phyloP scores from a whole-genome alignment of 2,888 invertebrate species.

The Petrolisthes cinctipes region DNA sequence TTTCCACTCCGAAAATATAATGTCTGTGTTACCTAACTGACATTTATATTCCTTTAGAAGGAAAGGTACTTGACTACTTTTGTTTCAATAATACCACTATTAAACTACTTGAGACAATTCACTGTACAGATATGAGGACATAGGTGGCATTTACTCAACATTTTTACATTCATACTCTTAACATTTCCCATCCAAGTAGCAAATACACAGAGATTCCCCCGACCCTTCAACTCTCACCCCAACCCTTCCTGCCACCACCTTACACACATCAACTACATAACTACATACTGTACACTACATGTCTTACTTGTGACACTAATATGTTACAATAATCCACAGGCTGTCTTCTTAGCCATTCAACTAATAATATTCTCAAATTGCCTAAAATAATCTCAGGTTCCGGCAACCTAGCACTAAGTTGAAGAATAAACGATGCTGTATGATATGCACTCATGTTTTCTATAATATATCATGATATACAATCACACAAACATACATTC shows the following conservation, averaged over 20 bases:
- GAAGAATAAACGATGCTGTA: neutral
- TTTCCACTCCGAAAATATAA: too few relatives aligned
- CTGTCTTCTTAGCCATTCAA: constrained; percentile 2
- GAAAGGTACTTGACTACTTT: too few relatives aligned
- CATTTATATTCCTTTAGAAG: too few relatives aligned
- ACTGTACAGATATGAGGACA: too few relatives aligned
- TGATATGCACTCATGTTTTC: neutral
- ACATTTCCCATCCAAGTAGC: too few relatives aligned
- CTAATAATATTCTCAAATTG: neutral
- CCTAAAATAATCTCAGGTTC: neutral
- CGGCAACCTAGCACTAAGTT: neutral
- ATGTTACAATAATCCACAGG: constrained; percentile 9
- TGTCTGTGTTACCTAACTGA: too few relatives aligned
- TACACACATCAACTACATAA: neutral
- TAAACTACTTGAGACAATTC: too few relatives aligned
- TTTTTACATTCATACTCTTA: too few relatives aligned
- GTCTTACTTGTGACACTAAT: constrained; percentile 11
- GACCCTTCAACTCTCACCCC: too few relatives aligned
- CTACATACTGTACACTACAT: neutral
- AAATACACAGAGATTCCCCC: too few relatives aligned
- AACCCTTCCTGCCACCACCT: neutral
- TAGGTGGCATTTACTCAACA: too few relatives aligned
- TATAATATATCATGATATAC: neutral
- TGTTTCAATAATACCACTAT: too few relatives aligned
- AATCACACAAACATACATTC: neutral